Conservation (phyloP, 35 echinoderm and acorn worm genomes). For the Hemicentrotus pulcherrimus region DNA sequence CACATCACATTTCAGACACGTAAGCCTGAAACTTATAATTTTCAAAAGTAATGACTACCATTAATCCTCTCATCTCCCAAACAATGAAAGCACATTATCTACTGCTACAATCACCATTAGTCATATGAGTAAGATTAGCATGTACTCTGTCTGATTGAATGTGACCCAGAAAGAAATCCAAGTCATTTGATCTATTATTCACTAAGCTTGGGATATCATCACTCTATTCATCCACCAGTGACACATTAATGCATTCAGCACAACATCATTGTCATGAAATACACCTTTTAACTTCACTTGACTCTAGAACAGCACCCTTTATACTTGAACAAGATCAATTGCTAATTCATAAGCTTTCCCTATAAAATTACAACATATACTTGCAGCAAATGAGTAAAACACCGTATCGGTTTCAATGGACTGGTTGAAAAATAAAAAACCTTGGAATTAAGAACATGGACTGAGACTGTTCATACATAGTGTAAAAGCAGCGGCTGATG, state of each 20-base stretch:
- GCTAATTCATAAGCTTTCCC: background rate
- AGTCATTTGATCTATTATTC: conserved; percentile 4
- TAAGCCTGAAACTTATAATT: background rate
- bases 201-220: background rate
- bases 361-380: background rate
- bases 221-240: background rate
- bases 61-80: background rate
- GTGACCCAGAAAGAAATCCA: background rate
- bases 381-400: background rate
- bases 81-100: background rate
- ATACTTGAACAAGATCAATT: background rate
- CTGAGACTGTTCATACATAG: too few species aligned
- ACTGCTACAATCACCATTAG: background rate
- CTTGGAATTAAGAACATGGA: too few species aligned
- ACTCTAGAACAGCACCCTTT: background rate
- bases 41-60: background rate
- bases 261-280: background rate
- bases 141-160: background rate
- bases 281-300: background rate
- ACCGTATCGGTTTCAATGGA: background rate
- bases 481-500: too few species aligned
- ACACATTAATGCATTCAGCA: background rate
- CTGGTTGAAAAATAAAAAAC: background rate
- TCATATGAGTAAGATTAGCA: background rate
- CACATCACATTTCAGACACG: background rate